phyloP scores from a whole-genome alignment of 2,113 vertebrate genomes.

The Loxodonta africana region DNA sequence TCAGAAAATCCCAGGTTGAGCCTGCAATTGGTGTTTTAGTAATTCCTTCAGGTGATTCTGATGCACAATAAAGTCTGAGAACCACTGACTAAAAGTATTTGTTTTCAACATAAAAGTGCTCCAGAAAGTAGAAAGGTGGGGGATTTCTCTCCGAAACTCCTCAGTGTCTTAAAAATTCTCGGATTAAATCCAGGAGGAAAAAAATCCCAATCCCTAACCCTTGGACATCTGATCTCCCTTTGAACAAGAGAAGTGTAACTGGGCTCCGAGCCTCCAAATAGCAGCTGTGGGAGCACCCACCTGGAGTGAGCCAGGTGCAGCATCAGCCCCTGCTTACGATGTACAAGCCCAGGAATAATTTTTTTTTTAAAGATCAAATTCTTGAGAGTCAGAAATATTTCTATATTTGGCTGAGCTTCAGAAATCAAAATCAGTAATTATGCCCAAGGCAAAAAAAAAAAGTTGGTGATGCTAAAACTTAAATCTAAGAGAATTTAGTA shows the following conservation, averaged over 20 bases:
- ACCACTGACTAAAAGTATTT: background rate
- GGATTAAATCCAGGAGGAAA: background rate
- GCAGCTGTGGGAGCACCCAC: background rate
- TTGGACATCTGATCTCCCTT: background rate
- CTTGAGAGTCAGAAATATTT: background rate
- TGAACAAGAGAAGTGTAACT: background rate
- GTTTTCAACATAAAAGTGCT: conserved; percentile 14
- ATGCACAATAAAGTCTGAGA: background rate
- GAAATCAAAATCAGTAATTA: background rate
- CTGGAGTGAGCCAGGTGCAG: background rate
- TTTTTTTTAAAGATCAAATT: background rate
- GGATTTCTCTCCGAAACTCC: background rate
- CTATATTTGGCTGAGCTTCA: background rate
- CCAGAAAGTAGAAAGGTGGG: conserved; percentile 4
- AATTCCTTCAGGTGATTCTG: background rate
- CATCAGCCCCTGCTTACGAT: background rate
- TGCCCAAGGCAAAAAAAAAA: background rate
- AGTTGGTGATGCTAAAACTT: background rate
- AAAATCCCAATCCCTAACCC: background rate
- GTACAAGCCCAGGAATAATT: background rate
- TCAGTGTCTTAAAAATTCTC: background rate
- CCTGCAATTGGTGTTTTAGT: background rate
- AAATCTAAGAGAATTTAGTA: conserved; percentile 37
- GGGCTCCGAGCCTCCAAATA: background rate
- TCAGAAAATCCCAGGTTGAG: background rate